Evolutionary conservation across 2,888 invertebrate genomes (phyloP).

Genomic region (Scaptomyza reducta): DNA sequence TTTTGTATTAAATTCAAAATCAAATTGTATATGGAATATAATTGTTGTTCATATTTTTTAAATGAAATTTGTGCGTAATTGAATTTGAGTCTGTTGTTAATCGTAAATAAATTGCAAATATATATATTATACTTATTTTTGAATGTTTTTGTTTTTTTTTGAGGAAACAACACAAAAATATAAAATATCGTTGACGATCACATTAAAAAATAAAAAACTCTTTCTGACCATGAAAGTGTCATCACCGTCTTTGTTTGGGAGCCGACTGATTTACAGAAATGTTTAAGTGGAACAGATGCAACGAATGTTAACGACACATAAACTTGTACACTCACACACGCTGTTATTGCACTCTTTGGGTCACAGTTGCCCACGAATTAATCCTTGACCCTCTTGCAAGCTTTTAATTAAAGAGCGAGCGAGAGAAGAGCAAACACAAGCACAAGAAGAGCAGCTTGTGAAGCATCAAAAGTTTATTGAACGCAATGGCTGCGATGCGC

Average conservation of each 20-base stretch:
- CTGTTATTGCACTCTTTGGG: constrained; percentile 37
- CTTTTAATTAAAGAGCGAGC: constrained; percentile 64
- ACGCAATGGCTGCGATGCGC: constrained; percentile 6
- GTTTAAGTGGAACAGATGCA: constrained; percentile 31
- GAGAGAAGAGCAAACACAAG: constrained; percentile 4
- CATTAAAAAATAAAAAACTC: constrained; percentile 32
- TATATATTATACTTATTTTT: background rate
- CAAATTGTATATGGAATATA: constrained; percentile 3
- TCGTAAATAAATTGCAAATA: constrained; percentile 19
- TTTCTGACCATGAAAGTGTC: constrained; percentile 55
- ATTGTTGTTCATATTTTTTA: constrained; percentile 16
- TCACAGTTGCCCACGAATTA: constrained; percentile 65
- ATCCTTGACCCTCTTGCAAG: constrained; percentile 74
- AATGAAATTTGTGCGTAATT: constrained; percentile 27
- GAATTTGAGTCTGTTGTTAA: constrained; percentile 1
- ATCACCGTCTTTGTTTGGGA: constrained; percentile 48
- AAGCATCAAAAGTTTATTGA: constrained; percentile 52
- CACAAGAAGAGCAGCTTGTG: constrained; percentile 25
- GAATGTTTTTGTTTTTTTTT: constrained; percentile 39
- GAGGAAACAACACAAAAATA: constrained; percentile 43
- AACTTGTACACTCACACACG: constrained; percentile 6
- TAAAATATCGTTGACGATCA: constrained; percentile 54
- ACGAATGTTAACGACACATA: constrained; percentile 13
- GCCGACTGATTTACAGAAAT: constrained; percentile 32
- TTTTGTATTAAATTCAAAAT: background rate